Evolutionary conservation across 2,797 vertebrate species (phyloP).

Genomic region (Valencia hispanica): DNA sequence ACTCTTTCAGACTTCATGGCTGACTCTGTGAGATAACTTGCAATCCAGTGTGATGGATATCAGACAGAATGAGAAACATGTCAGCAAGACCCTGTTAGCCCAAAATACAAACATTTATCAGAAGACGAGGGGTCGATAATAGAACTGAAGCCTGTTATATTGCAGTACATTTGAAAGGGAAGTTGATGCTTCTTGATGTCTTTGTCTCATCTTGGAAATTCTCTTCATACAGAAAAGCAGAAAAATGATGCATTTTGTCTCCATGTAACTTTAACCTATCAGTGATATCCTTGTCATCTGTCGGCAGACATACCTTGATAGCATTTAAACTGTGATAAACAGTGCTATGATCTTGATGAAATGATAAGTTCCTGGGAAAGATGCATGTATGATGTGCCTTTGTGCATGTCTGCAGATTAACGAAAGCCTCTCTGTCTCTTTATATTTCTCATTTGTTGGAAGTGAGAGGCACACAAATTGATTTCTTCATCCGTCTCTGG

Average conservation of each 20-base stretch:
- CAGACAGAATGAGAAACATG: constrained; percentile 34
- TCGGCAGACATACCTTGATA: not conserved
- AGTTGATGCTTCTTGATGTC: not conserved
- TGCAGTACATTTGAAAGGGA: not conserved
- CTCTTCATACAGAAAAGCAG: not conserved
- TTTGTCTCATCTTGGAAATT: not conserved
- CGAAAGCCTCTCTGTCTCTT: constrained; percentile 16
- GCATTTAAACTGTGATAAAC: constrained; percentile 9
- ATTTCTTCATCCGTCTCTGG: constrained; percentile 55
- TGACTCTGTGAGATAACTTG: constrained; percentile 70
- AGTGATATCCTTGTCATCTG: not conserved
- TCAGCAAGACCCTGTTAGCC: constrained; percentile 21
- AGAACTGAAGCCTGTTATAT: constrained; percentile 1
- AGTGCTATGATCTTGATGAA: not conserved
- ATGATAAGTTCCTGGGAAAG: not conserved
- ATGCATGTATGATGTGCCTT: constrained; percentile 4
- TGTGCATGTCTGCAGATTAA: not conserved
- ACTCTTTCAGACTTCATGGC: constrained; percentile 46
- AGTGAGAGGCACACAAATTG: constrained; percentile 37
- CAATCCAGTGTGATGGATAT: constrained; percentile 45
- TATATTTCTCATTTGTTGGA: constrained; percentile 44
- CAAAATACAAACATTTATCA: constrained; percentile 14
- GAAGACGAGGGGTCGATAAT: not conserved
- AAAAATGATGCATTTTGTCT: not conserved
- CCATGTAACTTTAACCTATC: not conserved